Conservation (phyloP, 2,888 invertebrate genomes). For the Agrypnus murinus region DNA sequence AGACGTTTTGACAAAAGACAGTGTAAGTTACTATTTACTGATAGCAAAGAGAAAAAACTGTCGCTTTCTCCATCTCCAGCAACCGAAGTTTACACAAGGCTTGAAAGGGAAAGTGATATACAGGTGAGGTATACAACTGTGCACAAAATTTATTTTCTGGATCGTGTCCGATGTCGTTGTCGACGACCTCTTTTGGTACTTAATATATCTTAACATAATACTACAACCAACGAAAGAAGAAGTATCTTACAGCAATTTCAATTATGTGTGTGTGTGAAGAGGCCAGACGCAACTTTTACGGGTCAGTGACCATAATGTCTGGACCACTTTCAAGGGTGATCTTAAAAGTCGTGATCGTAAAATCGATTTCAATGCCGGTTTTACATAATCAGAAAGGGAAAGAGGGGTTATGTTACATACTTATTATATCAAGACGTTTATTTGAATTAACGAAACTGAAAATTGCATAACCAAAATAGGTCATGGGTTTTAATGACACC, state of each 20-base stretch:
- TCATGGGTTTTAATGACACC: too few species aligned
- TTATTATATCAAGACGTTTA: too few species aligned
- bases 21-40: too few species aligned
- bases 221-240: background rate
- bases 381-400: slow-evolving; percentile 16
- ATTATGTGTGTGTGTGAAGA: slow-evolving; percentile 13
- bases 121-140: slow-evolving; percentile 15
- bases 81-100: slow-evolving; percentile 23
- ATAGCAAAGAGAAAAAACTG: slow-evolving; percentile 37
- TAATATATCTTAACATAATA: slow-evolving; percentile 14
- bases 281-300: slow-evolving; percentile 17
- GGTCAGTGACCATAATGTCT: slow-evolving; percentile 35
- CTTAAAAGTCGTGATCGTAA: slow-evolving; percentile 19
- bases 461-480: too few species aligned
- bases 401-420: background rate
- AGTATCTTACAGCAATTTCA: slow-evolving; percentile 26
- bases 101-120: slow-evolving; percentile 41
- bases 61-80: slow-evolving; percentile 42
- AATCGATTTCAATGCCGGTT: slow-evolving; percentile 9
- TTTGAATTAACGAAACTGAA: too few species aligned
- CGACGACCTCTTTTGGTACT: slow-evolving; percentile 9
- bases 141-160: slow-evolving; percentile 18
- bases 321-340: slow-evolving; percentile 12
- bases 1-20: too few species aligned
- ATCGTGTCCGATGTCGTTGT: background rate